Conservation (phyloP, 1,140 invertebrate genomes). For the Drosophila arawakana region DNA sequence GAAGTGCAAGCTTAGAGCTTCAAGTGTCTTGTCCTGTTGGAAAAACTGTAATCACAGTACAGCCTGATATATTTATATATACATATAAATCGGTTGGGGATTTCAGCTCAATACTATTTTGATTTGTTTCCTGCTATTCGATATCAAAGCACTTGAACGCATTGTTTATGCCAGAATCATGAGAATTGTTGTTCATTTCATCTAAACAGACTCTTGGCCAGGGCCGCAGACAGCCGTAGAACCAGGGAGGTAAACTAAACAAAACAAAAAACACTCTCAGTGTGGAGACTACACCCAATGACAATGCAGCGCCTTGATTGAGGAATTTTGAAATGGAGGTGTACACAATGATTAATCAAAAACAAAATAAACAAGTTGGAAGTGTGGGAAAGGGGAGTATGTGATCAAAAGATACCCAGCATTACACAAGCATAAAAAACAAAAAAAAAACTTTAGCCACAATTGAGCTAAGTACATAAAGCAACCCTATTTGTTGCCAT, state of each 20-base stretch:
- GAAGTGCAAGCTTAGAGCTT: constrained; percentile 21
- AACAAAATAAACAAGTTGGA: constrained; percentile 45
- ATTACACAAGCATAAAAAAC: too few species aligned
- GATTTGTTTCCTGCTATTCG: neutral
- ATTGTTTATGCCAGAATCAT: constrained; percentile 56
- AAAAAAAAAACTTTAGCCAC: too few species aligned
- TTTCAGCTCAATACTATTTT: neutral
- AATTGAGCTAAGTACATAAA: too few species aligned
- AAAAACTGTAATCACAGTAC: neutral
- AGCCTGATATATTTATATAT: neutral
- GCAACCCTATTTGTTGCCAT: too few species aligned
- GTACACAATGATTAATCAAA: constrained; percentile 70
- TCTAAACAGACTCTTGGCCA: constrained; percentile 46
- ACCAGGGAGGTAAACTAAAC: constrained; percentile 54
- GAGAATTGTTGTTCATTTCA: constrained; percentile 47
- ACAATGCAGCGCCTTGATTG: constrained; percentile 71
- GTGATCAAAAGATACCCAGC: constrained; percentile 19
- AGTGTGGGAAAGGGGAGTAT: neutral
- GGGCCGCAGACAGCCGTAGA: neutral
- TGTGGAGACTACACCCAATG: constrained; percentile 35
- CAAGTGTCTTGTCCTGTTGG: neutral
- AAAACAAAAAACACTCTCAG: constrained; percentile 22
- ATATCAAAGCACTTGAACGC: constrained; percentile 60
- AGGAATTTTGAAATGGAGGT: constrained; percentile 41
- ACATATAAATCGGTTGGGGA: neutral